Percentiles rank a stretch among this genome's conserved stretches.
These are phyloP conservation scores for Phasia obesa DNA, from an alignment of 2,888 invertebrate species.

Conservation along the genomic window DNA sequence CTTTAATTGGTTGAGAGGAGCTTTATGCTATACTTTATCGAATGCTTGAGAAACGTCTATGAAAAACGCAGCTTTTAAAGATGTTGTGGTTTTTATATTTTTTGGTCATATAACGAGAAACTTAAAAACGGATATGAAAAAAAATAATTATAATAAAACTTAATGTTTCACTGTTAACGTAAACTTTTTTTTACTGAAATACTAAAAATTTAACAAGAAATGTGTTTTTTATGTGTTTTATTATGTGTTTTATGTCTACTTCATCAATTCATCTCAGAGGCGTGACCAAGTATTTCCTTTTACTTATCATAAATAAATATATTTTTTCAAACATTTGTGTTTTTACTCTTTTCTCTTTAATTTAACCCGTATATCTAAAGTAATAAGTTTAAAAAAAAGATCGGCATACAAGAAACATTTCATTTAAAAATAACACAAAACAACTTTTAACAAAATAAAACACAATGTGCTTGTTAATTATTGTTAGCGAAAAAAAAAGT, in stretches of 20 bases:
- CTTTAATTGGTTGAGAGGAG: too few relatives aligned
- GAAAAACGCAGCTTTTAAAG: too few relatives aligned
- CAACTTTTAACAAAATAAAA: constrained; percentile 12
- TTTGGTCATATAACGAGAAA: too few relatives aligned
- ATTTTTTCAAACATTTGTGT: not conserved
- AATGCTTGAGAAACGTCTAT: too few relatives aligned
- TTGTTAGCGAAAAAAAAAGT: constrained; percentile 16
- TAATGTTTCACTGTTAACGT: too few relatives aligned
- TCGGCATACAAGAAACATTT: constrained; percentile 38
- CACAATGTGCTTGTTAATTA: constrained; percentile 61
- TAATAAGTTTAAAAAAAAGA: not conserved
- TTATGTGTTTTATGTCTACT: constrained; percentile 54
- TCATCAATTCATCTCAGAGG: constrained; percentile 63
- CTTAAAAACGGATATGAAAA: too few relatives aligned
- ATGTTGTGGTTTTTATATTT: too few relatives aligned
- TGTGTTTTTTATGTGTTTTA: too few relatives aligned
- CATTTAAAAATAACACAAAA: constrained; percentile 11
- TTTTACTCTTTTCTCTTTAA: not conserved
- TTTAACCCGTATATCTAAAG: constrained; percentile 46
- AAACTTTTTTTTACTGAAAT: constrained; percentile 18
- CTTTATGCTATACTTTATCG: too few relatives aligned
- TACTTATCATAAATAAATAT: constrained; percentile 39
- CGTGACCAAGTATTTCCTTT: constrained; percentile 70
- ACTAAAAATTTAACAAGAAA: not conserved
- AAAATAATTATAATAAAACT: too few relatives aligned